Conservation (phyloP, 2,797 vertebrate species). For the Rhabdomys pumilio region DNA sequence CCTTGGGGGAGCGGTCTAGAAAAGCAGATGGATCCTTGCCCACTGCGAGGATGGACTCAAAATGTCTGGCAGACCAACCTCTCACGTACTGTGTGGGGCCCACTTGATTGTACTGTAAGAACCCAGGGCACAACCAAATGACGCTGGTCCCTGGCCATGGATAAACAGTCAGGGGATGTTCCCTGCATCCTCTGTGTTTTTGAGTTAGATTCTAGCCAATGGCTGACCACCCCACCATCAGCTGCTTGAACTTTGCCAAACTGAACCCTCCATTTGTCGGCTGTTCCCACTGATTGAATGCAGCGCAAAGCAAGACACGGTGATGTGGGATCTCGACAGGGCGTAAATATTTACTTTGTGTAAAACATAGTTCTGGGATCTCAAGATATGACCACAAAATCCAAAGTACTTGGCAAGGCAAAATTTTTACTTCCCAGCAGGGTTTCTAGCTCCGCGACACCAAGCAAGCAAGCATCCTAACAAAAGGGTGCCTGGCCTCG, state of each 20-base stretch:
- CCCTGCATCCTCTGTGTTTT: background rate
- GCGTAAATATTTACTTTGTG: background rate
- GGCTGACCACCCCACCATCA: background rate
- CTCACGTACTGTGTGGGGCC: background rate
- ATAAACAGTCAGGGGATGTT: background rate
- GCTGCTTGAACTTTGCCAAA: background rate
- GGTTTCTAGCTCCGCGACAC: rapidly evolving
- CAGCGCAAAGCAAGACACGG: background rate
- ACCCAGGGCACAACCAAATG: background rate
- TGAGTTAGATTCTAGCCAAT: background rate
- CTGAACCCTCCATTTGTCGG: too few species aligned
- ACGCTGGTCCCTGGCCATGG: background rate
- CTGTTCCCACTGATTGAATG: background rate
- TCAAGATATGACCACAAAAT: background rate
- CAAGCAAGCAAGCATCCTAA: background rate
- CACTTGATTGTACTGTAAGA: background rate
- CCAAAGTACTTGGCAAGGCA: background rate
- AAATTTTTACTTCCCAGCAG: background rate
- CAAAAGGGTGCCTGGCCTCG: background rate
- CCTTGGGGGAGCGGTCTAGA: background rate
- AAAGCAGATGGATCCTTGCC: background rate
- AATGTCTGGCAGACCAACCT: rapidly evolving
- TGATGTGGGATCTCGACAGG: background rate
- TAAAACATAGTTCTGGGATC: background rate
- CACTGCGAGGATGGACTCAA: rapidly evolving